Percentiles rank a stretch among this genome's conserved stretches.
These are phyloP conservation scores for Leistus spinibarbis DNA, from an alignment of 2,888 invertebrate species.

Conservation along the genomic window DNA sequence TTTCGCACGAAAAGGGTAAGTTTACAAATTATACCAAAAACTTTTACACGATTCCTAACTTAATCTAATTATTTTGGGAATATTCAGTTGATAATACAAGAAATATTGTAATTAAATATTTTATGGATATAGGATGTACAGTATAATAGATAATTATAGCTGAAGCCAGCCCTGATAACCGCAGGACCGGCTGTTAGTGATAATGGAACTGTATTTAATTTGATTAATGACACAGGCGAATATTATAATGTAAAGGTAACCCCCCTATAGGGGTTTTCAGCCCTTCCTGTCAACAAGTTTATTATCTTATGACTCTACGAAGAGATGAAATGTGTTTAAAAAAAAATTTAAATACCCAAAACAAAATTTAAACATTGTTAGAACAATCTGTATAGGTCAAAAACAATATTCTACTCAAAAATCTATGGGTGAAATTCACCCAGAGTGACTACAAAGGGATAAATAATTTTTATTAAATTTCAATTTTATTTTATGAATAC, in stretches of 20 bases:
- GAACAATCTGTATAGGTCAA: no score
- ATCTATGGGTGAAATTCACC: no score
- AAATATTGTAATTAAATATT: not conserved
- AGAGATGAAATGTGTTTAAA: no score
- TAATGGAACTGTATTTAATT: constrained; percentile 28
- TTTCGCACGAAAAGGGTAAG: constrained; percentile 87
- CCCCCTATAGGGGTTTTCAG: not conserved
- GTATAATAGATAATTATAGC: not conserved
- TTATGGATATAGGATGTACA: not conserved
- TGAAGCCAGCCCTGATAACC: not conserved
- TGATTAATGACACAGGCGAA: constrained; percentile 30
- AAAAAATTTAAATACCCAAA: no score
- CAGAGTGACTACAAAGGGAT: no score
- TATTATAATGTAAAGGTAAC: not conserved
- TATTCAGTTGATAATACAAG: no score
- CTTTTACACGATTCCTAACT: not conserved
- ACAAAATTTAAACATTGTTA: no score
- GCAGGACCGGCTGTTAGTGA: constrained; percentile 3
- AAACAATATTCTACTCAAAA: no score
- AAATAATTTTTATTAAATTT: no score
- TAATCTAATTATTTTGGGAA: not conserved
- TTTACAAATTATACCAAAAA: constrained; percentile 37
- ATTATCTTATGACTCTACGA: not conserved
- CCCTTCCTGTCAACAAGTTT: not conserved
- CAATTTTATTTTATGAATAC: no score